Evolutionary conservation across 1,140 invertebrate genomes (phyloP).

Genomic region (Temnothorax nylanderi): DNA sequence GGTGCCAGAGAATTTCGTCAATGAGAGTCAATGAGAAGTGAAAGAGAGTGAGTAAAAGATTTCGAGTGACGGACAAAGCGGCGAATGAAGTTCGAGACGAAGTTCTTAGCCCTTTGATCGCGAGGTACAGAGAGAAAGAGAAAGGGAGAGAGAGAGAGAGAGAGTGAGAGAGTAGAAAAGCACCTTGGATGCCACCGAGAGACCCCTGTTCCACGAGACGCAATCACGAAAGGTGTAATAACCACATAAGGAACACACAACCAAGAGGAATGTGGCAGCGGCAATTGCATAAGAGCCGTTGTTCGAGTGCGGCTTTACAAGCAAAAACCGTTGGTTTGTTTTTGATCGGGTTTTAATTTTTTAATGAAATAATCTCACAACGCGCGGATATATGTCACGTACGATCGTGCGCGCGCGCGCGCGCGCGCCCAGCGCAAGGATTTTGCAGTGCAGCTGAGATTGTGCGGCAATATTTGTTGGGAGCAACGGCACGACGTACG

Average conservation of each 20-base stretch:
- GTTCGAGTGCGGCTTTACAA: slow-evolving; percentile 83
- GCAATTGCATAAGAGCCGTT: slow-evolving; percentile 78
- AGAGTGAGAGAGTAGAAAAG: not conserved
- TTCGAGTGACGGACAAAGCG: not conserved
- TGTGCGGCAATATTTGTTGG: slow-evolving; percentile 10
- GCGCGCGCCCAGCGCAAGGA: not conserved
- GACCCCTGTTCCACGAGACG: slow-evolving; percentile 31
- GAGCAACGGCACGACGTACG: slow-evolving; percentile 54
- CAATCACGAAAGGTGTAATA: slow-evolving; percentile 55
- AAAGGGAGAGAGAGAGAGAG: not conserved
- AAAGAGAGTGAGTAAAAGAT: not conserved
- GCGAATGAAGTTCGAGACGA: slow-evolving; percentile 18
- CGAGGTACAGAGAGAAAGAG: not conserved
- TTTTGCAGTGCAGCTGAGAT: not conserved
- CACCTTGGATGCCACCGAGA: slow-evolving; percentile 33
- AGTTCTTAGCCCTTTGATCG: slow-evolving; percentile 16
- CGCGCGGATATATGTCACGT: slow-evolving; percentile 78
- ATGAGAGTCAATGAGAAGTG: not conserved
- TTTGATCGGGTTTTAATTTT: slow-evolving; percentile 86
- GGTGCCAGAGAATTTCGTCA: slow-evolving; percentile 56
- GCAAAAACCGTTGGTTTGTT: slow-evolving; percentile 84
- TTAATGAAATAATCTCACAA: slow-evolving; percentile 86
- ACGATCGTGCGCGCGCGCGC: slow-evolving; percentile 60
- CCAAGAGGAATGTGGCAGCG: slow-evolving; percentile 74
- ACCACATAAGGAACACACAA: slow-evolving; percentile 60